Conservation (phyloP, 1,140 invertebrate genomes). For the Sitophilus oryzae region DNA sequence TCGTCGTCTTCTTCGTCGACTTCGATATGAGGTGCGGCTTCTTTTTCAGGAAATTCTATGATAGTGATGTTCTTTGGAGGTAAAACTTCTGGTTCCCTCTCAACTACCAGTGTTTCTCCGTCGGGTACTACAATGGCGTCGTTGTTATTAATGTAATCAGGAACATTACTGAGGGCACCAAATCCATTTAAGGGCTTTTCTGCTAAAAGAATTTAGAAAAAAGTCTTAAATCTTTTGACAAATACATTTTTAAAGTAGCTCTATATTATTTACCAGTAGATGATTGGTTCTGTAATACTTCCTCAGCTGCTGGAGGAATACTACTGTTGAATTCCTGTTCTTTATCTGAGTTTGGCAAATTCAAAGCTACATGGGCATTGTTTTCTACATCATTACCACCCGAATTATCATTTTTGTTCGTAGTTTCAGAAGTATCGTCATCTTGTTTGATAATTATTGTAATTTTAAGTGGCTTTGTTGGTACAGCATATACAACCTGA, state of each 20-base stretch:
- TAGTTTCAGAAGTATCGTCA: too few relatives aligned
- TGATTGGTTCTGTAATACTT: neutral
- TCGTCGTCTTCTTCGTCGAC: constrained; percentile 30
- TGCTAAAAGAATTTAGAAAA: neutral
- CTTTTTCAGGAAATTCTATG: constrained; percentile 32
- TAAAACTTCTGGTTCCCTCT: constrained; percentile 16
- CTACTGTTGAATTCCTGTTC: neutral
- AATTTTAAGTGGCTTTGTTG: constrained; percentile 34
- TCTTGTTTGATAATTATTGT: constrained; percentile 17
- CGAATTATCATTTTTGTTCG: too few relatives aligned
- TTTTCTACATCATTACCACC: too few relatives aligned
- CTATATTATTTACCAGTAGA: neutral
- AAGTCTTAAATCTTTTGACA: neutral
- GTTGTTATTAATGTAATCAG: constrained; percentile 33
- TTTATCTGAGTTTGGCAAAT: neutral
- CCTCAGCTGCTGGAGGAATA: neutral
- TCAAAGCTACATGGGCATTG: too few relatives aligned
- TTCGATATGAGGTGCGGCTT: constrained; percentile 29
- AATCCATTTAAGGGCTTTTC: neutral
- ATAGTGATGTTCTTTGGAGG: constrained; percentile 36
- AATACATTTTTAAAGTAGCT: neutral
- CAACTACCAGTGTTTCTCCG: constrained; percentile 32
- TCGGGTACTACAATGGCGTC: constrained; percentile 29
- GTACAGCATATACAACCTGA: constrained; percentile 37
- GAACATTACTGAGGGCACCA: constrained; percentile 5